Evolutionary conservation across 2,113 vertebrate species (phyloP), one percentile per base, ranked within the genome.

Genomic region (Brevimyrus niger): DNA sequence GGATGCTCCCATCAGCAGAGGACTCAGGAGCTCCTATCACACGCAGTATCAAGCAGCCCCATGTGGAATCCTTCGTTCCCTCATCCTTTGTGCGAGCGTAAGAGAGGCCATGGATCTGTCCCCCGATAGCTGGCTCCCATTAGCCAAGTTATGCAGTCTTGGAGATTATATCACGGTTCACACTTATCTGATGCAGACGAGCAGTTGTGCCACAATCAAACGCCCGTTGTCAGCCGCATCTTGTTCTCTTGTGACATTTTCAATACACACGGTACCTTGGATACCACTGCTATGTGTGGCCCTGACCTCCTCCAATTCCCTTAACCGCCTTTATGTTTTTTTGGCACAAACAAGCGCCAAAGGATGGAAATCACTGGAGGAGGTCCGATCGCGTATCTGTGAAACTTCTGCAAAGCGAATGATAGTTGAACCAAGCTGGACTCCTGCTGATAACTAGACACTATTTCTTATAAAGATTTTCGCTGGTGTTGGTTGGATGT

Each of bases 391-490:
- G 92, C 44, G 91, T 92, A 94, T 95, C 95, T 94, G 93, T 94
- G 92, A 0, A 86, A 89, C 89, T 85, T 88, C 92, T 89, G 88
- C 90, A 89, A 92, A 93, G 93, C 89, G 91, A 91, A 90, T 50
- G 93, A 95, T 94, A 91, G 88, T 93, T 93, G 95, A 96, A 95
- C 95, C 93, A 92, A 92, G 91, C 91, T 91, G 50, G 90, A 93
- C 90, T 93, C 92, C 90, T 84, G 90, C 89, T 90, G 92, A 92
- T 94, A 93, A 94, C 93, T 93, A 93, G 89, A 61, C 88, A 89
- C 92, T 92, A 90, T 93, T 94, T 92, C 91, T 86, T 92, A 92
- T 91, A 88, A 88, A 61, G 89, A 91, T 88, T 89, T 89, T 92
- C 85, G 88, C 89, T 69, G 91, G 21, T 55, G 21, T 35, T 13